Conservation (phyloP, 2,113 vertebrate species). For the Perca flavescens region DNA sequence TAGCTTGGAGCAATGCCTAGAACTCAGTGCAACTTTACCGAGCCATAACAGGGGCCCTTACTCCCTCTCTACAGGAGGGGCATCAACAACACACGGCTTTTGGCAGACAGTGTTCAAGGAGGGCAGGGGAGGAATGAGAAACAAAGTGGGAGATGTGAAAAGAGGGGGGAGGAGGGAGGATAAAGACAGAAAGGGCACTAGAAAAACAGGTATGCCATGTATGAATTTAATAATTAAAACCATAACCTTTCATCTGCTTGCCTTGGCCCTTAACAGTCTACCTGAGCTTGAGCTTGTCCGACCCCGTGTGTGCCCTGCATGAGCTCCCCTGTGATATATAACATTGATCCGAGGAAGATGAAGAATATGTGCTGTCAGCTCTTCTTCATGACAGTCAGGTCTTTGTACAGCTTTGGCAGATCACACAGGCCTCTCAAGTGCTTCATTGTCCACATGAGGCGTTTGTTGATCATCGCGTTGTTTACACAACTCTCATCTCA, state of each 20-base stretch:
- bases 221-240: conserved; percentile 25
- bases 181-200: background rate
- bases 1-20: conserved; percentile 77
- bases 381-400: conserved; percentile 36
- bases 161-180: background rate
- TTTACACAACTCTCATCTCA: conserved; percentile 46
- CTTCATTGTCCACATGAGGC: conserved; percentile 22
- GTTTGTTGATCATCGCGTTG: conserved; percentile 33
- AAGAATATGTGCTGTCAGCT: conserved; percentile 28
- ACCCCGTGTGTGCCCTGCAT: conserved; percentile 31
- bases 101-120: conserved; percentile 61
- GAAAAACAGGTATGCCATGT: conserved; percentile 23
- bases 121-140: conserved; percentile 27
- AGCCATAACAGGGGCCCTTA: conserved; percentile 70
- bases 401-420: conserved; percentile 30
- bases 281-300: conserved; percentile 1
- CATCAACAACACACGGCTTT: conserved; percentile 56
- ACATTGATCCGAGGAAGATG: conserved; percentile 30
- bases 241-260: conserved; percentile 30
- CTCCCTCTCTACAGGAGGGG: conserved; percentile 74
- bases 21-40: conserved; percentile 65
- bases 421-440: conserved; percentile 30
- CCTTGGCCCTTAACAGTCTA: conserved; percentile 5
- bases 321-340: conserved; percentile 37
- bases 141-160: conserved; percentile 42